A percentile compares a stretch with the other conserved stretches of the same genome.
Conservation (phyloP, 2,888 invertebrate genomes). For the Antitype chi region DNA sequence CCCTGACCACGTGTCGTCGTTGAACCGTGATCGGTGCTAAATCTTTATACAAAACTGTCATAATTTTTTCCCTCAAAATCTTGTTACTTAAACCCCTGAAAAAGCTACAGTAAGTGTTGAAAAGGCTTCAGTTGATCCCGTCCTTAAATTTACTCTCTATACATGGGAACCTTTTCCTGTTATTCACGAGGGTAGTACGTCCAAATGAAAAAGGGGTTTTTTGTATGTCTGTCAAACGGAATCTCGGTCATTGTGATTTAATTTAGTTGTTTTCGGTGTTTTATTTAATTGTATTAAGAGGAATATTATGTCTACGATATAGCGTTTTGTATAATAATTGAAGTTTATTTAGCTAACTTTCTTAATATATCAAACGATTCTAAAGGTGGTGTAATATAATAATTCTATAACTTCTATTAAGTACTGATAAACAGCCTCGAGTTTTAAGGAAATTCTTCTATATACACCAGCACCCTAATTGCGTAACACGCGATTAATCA, state of each 20-base stretch:
- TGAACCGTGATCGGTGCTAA: too few relatives aligned
- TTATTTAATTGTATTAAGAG: conserved; percentile 1
- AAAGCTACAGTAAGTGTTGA: conserved; percentile 57
- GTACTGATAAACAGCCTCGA: background rate
- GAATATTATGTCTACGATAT: background rate
- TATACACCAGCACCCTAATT: too few relatives aligned
- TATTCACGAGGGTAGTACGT: conserved; percentile 45
- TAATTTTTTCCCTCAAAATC: background rate
- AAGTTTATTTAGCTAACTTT: background rate
- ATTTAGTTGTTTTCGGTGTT: background rate
- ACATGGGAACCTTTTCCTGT: conserved; percentile 61
- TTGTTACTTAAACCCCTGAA: conserved; percentile 1
- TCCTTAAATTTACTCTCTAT: conserved; percentile 72
- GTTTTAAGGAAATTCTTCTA: background rate
- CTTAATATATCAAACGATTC: background rate
- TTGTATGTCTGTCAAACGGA: conserved; percentile 46
- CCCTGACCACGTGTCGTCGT: too few relatives aligned
- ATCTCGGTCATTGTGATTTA: conserved; percentile 11
- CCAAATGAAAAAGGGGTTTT: conserved; percentile 50
- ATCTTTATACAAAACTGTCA: too few relatives aligned
- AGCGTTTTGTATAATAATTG: background rate
- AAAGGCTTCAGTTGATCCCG: conserved; percentile 73
- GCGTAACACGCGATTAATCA: too few relatives aligned
- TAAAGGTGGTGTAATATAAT: background rate
- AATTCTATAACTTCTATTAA: background rate